Percentiles rank a stretch among this genome's conserved stretches.
Conservation (phyloP, 2,113 vertebrate species). For the Oceanodroma tethys region DNA sequence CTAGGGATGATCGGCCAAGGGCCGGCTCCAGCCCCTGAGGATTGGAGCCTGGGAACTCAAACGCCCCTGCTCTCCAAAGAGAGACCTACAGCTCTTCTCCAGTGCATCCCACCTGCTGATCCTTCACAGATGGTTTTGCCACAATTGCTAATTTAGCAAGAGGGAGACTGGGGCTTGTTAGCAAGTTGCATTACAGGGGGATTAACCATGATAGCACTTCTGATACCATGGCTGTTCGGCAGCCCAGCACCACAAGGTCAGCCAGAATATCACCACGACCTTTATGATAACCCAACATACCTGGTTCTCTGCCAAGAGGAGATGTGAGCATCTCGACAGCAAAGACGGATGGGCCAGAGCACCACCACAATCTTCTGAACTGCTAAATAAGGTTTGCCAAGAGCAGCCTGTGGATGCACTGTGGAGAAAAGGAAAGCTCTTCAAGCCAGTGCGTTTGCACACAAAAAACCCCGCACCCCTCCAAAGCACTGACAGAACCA, state of each 20-base stretch:
- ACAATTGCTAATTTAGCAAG: too few species aligned
- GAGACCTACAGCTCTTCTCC: background rate
- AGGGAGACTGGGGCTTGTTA: background rate
- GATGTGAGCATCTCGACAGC: background rate
- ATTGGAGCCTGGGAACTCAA: rapidly evolving
- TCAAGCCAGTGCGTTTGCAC: background rate
- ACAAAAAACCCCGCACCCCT: background rate
- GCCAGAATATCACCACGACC: rapidly evolving
- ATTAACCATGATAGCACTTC: background rate
- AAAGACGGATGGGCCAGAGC: background rate
- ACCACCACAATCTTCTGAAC: background rate
- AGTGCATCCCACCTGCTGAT: background rate
- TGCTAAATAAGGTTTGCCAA: background rate
- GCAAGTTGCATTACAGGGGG: background rate
- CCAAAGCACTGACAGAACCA: background rate
- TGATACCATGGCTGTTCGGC: background rate
- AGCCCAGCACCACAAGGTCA: background rate
- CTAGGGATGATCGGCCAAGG: too few species aligned
- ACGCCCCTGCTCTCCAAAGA: rapidly evolving
- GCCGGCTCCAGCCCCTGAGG: rapidly evolving
- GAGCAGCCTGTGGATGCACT: background rate
- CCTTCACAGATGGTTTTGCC: background rate
- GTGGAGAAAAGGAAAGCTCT: background rate
- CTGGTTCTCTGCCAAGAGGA: background rate
- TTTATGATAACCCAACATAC: background rate